Conservation (phyloP, 2,888 invertebrate genomes). For the Meteorus cinctellus region DNA sequence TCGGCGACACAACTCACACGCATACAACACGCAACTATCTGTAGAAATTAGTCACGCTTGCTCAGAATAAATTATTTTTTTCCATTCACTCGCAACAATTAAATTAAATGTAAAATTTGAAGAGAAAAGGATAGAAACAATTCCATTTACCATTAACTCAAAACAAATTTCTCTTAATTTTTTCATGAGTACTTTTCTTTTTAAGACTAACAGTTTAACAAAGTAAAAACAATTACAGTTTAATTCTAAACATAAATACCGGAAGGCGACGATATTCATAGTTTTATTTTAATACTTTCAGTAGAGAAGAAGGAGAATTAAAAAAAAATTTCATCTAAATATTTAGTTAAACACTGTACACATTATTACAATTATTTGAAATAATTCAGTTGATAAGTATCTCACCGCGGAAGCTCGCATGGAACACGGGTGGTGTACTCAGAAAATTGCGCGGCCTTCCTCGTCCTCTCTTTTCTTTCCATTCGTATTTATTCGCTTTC, state of each 20-base stretch:
- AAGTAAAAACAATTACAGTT: too few relatives aligned
- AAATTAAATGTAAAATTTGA: background rate
- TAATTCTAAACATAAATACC: too few relatives aligned
- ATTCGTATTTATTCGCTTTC: background rate
- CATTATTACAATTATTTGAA: background rate
- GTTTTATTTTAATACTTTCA: too few relatives aligned
- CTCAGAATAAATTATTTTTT: conserved; percentile 31
- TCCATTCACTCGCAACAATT: background rate
- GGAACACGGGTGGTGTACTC: conserved; percentile 49
- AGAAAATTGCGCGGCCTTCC: conserved; percentile 56
- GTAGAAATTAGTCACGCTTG: conserved; percentile 37
- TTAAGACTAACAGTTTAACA: too few relatives aligned
- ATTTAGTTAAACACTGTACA: background rate
- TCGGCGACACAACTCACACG: background rate
- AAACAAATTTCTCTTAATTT: background rate
- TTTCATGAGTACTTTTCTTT: background rate
- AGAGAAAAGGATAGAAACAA: background rate
- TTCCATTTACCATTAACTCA: background rate
- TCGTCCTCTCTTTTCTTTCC: conserved; percentile 29
- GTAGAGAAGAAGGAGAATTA: background rate
- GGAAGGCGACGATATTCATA: too few relatives aligned
- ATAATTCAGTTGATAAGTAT: conserved; percentile 20
- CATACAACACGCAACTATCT: conserved; percentile 17
- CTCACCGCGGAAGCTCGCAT: conserved; percentile 29
- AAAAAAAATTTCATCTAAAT: background rate